A percentile compares a stretch with the other conserved stretches of the same genome.
Conservation (phyloP, 2,888 invertebrate species). For the Callyntrura sp. region DNA sequence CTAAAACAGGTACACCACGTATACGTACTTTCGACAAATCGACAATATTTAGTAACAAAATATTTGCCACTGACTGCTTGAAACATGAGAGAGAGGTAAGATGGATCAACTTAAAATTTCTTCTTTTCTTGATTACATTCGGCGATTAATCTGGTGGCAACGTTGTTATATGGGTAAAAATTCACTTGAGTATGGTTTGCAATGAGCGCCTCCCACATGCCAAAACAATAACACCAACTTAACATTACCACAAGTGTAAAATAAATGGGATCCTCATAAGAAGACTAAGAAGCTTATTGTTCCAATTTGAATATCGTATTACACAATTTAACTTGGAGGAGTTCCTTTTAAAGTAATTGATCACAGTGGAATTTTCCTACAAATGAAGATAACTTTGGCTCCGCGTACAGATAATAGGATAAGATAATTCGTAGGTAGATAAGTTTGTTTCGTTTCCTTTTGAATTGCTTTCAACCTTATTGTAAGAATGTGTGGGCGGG, state of each 20-base stretch:
- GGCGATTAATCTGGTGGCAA: neutral
- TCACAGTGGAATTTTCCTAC: neutral
- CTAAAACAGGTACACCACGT: conserved; percentile 18
- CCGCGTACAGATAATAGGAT: neutral
- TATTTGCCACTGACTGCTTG: conserved; percentile 23
- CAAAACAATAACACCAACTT: neutral
- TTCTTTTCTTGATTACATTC: neutral
- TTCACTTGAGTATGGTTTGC: neutral
- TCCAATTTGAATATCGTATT: conserved; percentile 13
- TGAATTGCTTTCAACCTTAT: too few species aligned
- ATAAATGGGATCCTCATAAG: neutral
- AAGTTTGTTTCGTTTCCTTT: neutral
- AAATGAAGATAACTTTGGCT: neutral
- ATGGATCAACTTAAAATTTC: neutral
- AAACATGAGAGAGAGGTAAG: neutral
- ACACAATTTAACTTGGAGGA: neutral
- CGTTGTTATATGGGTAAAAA: neutral
- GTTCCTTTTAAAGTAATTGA: neutral
- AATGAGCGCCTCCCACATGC: neutral
- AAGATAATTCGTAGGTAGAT: neutral
- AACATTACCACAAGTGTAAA: neutral
- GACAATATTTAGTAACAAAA: neutral
- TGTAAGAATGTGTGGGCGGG: conserved; percentile 2
- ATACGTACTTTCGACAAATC: neutral
- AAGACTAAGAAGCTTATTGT: conserved; percentile 4